Conservation (phyloP, 1,140 invertebrate species). For the Akabosia matsudoensis region DNA sequence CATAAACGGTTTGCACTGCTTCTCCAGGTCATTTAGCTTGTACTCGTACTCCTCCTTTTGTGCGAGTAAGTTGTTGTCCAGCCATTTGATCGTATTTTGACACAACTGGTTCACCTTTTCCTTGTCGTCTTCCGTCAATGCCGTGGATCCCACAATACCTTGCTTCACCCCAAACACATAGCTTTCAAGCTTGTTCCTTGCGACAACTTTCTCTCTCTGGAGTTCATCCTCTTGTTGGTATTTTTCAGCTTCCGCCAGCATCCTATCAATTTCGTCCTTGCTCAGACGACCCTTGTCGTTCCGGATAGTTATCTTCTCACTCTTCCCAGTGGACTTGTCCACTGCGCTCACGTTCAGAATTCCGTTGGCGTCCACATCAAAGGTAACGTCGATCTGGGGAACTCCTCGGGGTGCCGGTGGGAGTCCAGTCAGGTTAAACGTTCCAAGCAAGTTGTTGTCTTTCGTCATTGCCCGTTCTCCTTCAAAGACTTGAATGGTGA, state of each 20-base stretch:
- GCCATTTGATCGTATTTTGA: constrained; percentile 51
- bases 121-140: constrained; percentile 57
- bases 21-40: constrained; percentile 53
- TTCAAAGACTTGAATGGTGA: constrained; percentile 72
- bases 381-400: constrained; percentile 71
- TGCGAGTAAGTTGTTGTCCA: constrained; percentile 57
- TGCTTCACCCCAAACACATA: constrained; percentile 81
- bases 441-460: constrained; percentile 74
- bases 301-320: constrained; percentile 77
- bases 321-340: constrained; percentile 71
- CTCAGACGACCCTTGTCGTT: constrained; percentile 89
- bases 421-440: constrained; percentile 72
- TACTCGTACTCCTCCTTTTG: constrained; percentile 54
- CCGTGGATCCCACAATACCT: constrained; percentile 62
- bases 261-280: constrained; percentile 87
- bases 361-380: constrained; percentile 75
- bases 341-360: constrained; percentile 75
- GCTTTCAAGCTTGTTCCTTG: constrained; percentile 76
- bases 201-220: constrained; percentile 62
- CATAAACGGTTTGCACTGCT: constrained; percentile 48
- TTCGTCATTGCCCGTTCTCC: constrained; percentile 75
- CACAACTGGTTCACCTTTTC: constrained; percentile 56
- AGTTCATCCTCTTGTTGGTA: constrained; percentile 67
- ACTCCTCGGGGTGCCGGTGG: constrained; percentile 77
- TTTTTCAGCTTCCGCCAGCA: constrained; percentile 76